These are phyloP conservation scores for Agriotes lineatus DNA, from an alignment of 2,888 invertebrate species.

Conservation along the genomic window DNA sequence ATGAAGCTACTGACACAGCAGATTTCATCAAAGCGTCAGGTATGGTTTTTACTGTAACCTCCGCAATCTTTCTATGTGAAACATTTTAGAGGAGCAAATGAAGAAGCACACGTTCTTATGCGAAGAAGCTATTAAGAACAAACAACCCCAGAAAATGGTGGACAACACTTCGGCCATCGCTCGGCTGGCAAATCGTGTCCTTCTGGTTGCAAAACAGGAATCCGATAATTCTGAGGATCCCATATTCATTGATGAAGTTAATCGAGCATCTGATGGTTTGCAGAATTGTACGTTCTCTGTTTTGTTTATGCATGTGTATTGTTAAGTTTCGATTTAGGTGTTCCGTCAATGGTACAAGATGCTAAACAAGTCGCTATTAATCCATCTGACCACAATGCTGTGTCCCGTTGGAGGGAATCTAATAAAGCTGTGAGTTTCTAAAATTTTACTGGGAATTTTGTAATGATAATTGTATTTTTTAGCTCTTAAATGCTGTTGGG, in stretches of 20 bases:
- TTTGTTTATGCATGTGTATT: too few species aligned
- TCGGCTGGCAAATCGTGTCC: constrained; percentile 92
- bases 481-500: constrained; percentile 85
- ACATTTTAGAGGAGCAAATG: constrained; percentile 87
- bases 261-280: constrained; percentile 85
- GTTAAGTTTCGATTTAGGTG: constrained; percentile 72
- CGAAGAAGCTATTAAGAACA: constrained; percentile 92
- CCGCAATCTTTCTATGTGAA: constrained; percentile 11
- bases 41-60: constrained; percentile 60
- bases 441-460: neutral
- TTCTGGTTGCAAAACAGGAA: constrained; percentile 96
- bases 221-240: constrained; percentile 99
- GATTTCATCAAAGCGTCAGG: constrained; percentile 95
- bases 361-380: constrained; percentile 94
- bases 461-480: constrained; percentile 51
- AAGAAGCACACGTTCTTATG: constrained; percentile 96
- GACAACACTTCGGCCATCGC: constrained; percentile 98
- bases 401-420: constrained; percentile 84
- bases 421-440: constrained; percentile 77
- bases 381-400: constrained; percentile 78
- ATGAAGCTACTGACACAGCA: constrained; percentile 96
- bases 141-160: constrained; percentile 96
- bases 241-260: constrained; percentile 87
- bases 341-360: constrained; percentile 95
- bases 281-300: constrained; percentile 84